phyloP scores from a whole-genome alignment of 2,888 invertebrate species.

The Trissolcus brochymenae region DNA sequence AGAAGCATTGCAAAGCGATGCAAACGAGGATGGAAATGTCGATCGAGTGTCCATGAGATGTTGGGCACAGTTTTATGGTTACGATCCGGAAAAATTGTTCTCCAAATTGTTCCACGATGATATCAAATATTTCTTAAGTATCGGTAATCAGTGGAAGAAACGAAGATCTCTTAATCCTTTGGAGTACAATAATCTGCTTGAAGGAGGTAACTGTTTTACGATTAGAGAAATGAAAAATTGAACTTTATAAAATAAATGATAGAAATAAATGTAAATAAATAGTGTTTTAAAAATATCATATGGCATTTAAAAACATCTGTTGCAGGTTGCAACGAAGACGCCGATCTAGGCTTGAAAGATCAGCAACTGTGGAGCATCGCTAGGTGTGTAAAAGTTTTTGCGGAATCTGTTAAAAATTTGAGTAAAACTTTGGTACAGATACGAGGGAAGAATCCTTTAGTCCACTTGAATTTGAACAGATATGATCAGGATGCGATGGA shows the following conservation, averaged over 20 bases:
- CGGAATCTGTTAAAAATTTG: constrained; percentile 82
- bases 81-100: constrained; percentile 91
- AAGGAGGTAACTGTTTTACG: constrained; percentile 70
- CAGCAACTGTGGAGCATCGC: constrained; percentile 88
- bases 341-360: constrained; percentile 81
- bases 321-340: constrained; percentile 78
- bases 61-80: constrained; percentile 91
- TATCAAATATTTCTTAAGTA: constrained; percentile 93
- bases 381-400: constrained; percentile 86
- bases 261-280: no score
- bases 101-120: constrained; percentile 96
- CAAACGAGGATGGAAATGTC: constrained; percentile 78
- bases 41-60: constrained; percentile 83
- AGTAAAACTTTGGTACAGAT: constrained; percentile 79
- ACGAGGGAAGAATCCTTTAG: constrained; percentile 77
- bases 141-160: constrained; percentile 97
- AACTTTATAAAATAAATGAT: background rate
- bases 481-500: constrained; percentile 95
- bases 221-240: background rate
- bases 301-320: constrained; percentile 65
- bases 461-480: constrained; percentile 96
- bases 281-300: no score
- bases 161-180: constrained; percentile 90
- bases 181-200: constrained; percentile 81
- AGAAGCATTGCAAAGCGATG: constrained; percentile 78